Conservation (phyloP, 2,888 invertebrate species). For the Drosophila barbarae region DNA sequence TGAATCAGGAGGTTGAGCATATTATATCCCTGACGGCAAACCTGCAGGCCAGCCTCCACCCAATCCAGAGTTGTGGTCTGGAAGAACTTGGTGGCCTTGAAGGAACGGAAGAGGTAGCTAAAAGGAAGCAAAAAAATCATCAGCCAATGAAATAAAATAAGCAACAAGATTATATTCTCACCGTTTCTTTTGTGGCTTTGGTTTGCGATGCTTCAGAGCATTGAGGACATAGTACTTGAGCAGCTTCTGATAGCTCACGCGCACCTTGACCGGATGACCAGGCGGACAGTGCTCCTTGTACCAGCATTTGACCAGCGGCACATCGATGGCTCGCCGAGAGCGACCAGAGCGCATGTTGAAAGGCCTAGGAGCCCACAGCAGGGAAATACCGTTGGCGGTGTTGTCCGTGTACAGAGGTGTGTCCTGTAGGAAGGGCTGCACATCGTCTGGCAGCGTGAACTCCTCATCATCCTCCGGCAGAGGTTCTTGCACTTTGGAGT, state of each 20-base stretch:
- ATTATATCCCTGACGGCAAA: slow-evolving; percentile 99
- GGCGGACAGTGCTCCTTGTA: slow-evolving; percentile 96
- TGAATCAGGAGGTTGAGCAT: slow-evolving; percentile 99
- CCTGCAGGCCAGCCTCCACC: slow-evolving; percentile 99
- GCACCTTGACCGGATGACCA: slow-evolving; percentile 98
- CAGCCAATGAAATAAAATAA: background rate
- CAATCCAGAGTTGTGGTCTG: slow-evolving; percentile 99
- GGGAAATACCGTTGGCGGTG: slow-evolving; percentile 98
- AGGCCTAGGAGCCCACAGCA: slow-evolving; percentile 98
- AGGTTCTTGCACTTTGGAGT: slow-evolving; percentile 89
- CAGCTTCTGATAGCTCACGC: slow-evolving; percentile 99
- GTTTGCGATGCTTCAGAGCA: slow-evolving; percentile 97
- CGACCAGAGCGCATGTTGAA: slow-evolving; percentile 98
- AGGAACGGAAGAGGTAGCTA: slow-evolving; percentile 97
- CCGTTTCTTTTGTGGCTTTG: slow-evolving; percentile 99
- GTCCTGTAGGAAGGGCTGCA: slow-evolving; percentile 95
- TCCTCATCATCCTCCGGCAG: slow-evolving; percentile 96
- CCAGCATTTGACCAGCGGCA: slow-evolving; percentile 98
- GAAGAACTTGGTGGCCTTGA: slow-evolving; percentile 99
- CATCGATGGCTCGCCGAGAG: slow-evolving; percentile 95
- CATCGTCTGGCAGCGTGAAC: slow-evolving; percentile 93
- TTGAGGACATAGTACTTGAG: slow-evolving; percentile 99
- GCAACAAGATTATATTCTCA: slow-evolving; percentile 62
- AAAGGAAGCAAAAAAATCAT: background rate
- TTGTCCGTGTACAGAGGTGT: slow-evolving; percentile 98